Conservation (phyloP, 2,797 vertebrate genomes). For the Centroberyx gerrardi region DNA sequence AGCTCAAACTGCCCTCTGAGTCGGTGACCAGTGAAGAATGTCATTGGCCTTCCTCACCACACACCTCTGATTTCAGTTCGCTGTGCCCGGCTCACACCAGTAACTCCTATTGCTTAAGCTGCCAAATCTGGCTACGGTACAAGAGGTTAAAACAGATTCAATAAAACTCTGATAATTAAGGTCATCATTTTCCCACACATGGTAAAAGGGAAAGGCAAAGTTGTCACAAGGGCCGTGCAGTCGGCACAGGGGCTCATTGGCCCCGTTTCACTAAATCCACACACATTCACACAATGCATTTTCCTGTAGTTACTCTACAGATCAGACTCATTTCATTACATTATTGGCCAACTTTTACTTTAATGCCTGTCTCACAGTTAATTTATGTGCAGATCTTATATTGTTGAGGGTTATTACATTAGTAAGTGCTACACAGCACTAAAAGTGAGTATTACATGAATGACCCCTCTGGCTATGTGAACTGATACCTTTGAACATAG, state of each 20-base stretch:
- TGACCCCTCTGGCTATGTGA: too few relatives aligned
- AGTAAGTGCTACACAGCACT: constrained; percentile 33
- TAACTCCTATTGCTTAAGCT: not conserved
- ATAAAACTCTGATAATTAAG: not conserved
- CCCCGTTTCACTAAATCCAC: not conserved
- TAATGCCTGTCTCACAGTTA: not conserved
- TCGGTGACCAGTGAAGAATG: not conserved
- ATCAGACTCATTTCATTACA: constrained; percentile 25
- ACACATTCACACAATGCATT: not conserved
- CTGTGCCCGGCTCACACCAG: too few relatives aligned
- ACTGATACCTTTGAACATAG: constrained; percentile 10
- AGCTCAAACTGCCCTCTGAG: too few relatives aligned
- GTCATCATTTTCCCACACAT: not conserved
- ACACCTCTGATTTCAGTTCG: not conserved
- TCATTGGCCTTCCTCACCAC: not conserved
- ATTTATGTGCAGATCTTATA: constrained; percentile 10
- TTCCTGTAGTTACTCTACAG: not conserved
- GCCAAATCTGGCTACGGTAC: not conserved
- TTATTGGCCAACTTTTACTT: constrained; percentile 15
- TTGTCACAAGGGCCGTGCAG: not conserved
- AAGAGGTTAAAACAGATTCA: not conserved
- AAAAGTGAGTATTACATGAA: constrained; percentile 15
- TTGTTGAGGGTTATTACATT: constrained; percentile 50
- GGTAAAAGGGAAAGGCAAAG: not conserved
- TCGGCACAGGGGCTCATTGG: not conserved